Percentiles rank a stretch among this genome's conserved stretches.
Conservation (phyloP, 92 coral and sea anemone species). For the Porites cylindrica region DNA sequence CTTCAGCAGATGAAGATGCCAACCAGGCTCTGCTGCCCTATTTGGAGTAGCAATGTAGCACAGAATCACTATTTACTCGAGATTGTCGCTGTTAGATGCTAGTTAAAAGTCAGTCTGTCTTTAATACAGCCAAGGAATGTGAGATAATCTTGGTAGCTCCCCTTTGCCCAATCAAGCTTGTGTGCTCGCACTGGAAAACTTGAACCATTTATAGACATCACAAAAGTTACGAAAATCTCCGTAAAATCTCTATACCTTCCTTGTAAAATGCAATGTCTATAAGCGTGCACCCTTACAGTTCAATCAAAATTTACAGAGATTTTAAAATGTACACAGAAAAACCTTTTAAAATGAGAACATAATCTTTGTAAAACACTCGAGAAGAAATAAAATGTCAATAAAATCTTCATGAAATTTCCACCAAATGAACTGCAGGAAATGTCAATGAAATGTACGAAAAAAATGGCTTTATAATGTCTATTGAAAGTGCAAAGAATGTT, state of each 20-base stretch:
- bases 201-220: too few species aligned
- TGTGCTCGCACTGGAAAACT: conserved; percentile 8
- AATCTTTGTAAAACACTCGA: background rate
- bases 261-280: background rate
- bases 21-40: too few species aligned
- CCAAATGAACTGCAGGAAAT: background rate
- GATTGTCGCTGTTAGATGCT: too few species aligned
- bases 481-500: background rate
- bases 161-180: too few species aligned
- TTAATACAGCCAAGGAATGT: too few species aligned
- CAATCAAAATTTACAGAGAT: background rate
- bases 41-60: too few species aligned
- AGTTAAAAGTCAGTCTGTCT: too few species aligned
- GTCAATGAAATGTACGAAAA: background rate
- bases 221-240: too few species aligned
- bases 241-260: background rate
- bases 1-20: too few species aligned
- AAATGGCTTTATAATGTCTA: background rate
- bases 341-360: background rate
- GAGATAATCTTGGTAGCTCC: too few species aligned
- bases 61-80: too few species aligned
- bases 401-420: background rate
- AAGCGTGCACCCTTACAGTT: background rate
- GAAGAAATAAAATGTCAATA: background rate
- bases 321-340: too few species aligned